These are phyloP conservation scores for Sycophila texana DNA, from an alignment of 2,888 invertebrate genomes.

Conservation along the genomic window DNA sequence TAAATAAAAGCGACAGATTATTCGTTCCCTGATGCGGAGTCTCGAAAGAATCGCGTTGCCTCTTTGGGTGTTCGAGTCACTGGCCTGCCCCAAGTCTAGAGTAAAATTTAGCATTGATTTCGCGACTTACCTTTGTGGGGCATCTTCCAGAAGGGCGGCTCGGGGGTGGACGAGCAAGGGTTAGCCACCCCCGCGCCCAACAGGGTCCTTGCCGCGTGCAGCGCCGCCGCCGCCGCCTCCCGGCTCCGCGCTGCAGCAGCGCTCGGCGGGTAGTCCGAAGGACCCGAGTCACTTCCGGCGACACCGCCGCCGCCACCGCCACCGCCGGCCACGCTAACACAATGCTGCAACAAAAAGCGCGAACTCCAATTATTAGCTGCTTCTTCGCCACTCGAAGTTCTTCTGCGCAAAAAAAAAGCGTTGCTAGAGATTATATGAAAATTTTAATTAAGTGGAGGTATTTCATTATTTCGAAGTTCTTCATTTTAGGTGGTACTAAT, in stretches of 20 bases:
- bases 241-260: constrained; percentile 74
- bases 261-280: constrained; percentile 75
- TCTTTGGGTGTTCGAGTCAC: background rate
- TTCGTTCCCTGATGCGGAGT: background rate
- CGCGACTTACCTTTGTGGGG: constrained; percentile 86
- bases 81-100: too few species aligned
- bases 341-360: constrained; percentile 67
- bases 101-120: background rate
- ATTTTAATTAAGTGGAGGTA: too few species aligned
- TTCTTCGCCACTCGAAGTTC: too few species aligned
- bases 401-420: too few species aligned
- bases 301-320: constrained; percentile 72
- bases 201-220: constrained; percentile 77
- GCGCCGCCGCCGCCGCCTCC: constrained; percentile 77
- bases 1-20: background rate
- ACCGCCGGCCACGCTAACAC: constrained; percentile 75
- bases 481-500: too few species aligned
- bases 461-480: too few species aligned
- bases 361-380: background rate
- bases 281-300: constrained; percentile 76
- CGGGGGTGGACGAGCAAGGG: constrained; percentile 84
- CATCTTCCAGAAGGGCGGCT: constrained; percentile 90
- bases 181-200: constrained; percentile 80
- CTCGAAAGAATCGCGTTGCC: background rate
- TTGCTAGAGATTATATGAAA: too few species aligned